Base-by-base conservation (phyloP, 1,140 invertebrate species). In the Aricia agestis region DNA sequence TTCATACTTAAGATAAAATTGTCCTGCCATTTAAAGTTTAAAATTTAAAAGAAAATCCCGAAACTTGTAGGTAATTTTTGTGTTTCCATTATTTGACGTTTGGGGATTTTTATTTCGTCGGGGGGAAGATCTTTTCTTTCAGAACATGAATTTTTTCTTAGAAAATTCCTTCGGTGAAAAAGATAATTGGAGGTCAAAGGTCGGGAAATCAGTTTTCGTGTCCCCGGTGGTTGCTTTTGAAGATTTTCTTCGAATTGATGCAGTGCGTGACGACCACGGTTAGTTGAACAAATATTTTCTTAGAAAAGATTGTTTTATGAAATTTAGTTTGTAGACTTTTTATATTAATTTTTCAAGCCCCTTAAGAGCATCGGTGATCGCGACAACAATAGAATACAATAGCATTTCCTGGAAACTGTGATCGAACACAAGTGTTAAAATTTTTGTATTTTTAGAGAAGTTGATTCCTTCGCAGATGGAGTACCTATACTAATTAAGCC, bases 101-200 rank as follows among this genome's bases (percentile, higher is more conserved):
- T 11, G 45, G 1, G 45, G 6, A 52, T 52, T 52, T 15, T 52
- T 52, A 11, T 52, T 13, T 0, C 45, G 13, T 11, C 45, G 11
- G 45, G 45, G 45, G 13, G 13, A 15, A 13, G 10, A 13, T 52
- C 45, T 15, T 52, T 52, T 52, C 9, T 52, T 52, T 52, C 45
- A 1, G 6, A 52, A 52, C 45, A 13, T 52, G 15, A 63, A 19
- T 6, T 63, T 18, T 18, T 63, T 17, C 0, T 25, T 9, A 11
- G 18, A 63, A 18, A 63, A 63, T 11, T 19, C 59, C 10, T 10
- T 63, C 18, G 18, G 59, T 19, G 11, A 63, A 59, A 59, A 63
- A 25, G 59, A 25, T 63, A 63, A 63, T 63, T 63, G 17, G 10
- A 25, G 59, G 59, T 63, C 59, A 63, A 63, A 63, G 59, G 18